These are phyloP conservation scores for Hecatera dysodea DNA, from an alignment of 2,888 invertebrate genomes.

Conservation along the genomic window DNA sequence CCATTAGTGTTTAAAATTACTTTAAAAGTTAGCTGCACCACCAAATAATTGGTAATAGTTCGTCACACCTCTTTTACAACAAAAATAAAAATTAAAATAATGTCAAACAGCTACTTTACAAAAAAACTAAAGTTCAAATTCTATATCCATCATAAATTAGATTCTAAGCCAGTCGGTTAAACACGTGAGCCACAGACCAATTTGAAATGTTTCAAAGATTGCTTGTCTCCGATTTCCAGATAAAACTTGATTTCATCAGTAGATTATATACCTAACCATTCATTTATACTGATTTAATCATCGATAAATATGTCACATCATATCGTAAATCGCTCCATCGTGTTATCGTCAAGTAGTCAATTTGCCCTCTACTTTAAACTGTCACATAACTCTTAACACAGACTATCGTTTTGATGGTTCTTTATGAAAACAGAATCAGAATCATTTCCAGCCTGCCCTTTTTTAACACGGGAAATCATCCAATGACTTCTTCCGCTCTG, in stretches of 20 bases:
- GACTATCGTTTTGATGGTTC: neutral
- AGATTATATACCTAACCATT: conserved; percentile 26
- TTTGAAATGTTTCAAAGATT: conserved; percentile 27
- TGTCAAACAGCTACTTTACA: too few relatives aligned
- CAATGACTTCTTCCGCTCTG: too few relatives aligned
- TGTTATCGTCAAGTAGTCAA: conserved; percentile 19
- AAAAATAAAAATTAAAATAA: neutral
- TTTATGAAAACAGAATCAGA: conserved; percentile 1
- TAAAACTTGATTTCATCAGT: conserved; percentile 40
- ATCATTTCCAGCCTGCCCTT: neutral
- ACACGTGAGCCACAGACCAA: conserved; percentile 3
- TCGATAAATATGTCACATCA: conserved; percentile 17
- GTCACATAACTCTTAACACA: conserved; percentile 1
- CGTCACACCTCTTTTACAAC: neutral
- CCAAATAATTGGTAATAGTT: too few relatives aligned
- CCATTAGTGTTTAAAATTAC: neutral
- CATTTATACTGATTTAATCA: conserved; percentile 18
- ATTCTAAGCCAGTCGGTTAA: neutral
- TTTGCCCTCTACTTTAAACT: conserved; percentile 30
- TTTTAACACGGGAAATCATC: too few relatives aligned
- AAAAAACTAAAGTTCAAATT: neutral
- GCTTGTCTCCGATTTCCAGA: conserved; percentile 20
- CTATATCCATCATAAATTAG: neutral
- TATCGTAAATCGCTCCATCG: conserved; percentile 21
- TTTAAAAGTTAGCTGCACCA: neutral